A percentile compares a stretch with the other conserved stretches of the same genome.
phyloP scores from a whole-genome alignment of 2,888 invertebrate species.

The Sinelater perroti region DNA sequence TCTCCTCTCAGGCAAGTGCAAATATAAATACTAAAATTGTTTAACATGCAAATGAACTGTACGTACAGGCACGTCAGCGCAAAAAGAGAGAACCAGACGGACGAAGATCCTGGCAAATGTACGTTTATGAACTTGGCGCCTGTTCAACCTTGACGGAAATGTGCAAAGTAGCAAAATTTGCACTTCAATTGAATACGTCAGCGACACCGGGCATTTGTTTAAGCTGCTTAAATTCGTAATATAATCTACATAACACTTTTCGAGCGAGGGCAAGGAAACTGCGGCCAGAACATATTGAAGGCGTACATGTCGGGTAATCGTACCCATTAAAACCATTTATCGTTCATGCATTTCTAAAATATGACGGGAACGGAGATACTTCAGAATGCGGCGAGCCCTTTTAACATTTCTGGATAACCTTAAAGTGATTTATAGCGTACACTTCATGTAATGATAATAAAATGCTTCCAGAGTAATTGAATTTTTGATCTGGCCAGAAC shows the following conservation, averaged over 20 bases:
- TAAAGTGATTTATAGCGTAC: slow-evolving; percentile 11
- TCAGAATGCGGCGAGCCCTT: slow-evolving; percentile 14
- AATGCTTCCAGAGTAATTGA: slow-evolving; percentile 15
- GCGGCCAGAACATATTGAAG: too few relatives aligned
- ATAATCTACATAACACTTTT: too few relatives aligned
- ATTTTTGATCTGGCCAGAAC: slow-evolving; percentile 7
- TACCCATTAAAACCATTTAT: slow-evolving; percentile 5
- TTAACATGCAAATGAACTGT: not conserved
- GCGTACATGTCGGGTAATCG: slow-evolving; percentile 3
- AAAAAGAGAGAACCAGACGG: not conserved
- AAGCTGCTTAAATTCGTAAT: not conserved
- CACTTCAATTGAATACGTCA: not conserved
- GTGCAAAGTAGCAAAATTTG: slow-evolving; percentile 5
- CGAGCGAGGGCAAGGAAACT: too few relatives aligned
- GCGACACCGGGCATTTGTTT: not conserved
- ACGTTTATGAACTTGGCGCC: slow-evolving; percentile 1
- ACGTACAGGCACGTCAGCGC: not conserved
- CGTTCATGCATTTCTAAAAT: slow-evolving; percentile 12
- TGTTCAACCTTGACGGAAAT: not conserved
- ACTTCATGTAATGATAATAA: slow-evolving; percentile 18
- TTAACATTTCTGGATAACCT: slow-evolving; percentile 14
- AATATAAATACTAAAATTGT: not conserved
- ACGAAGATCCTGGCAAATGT: not conserved
- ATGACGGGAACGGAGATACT: slow-evolving; percentile 7
- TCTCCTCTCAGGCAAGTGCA: not conserved